Evolutionary conservation across 2,797 vertebrate species (phyloP).

Genomic region (Rhinatrema bivittatum): DNA sequence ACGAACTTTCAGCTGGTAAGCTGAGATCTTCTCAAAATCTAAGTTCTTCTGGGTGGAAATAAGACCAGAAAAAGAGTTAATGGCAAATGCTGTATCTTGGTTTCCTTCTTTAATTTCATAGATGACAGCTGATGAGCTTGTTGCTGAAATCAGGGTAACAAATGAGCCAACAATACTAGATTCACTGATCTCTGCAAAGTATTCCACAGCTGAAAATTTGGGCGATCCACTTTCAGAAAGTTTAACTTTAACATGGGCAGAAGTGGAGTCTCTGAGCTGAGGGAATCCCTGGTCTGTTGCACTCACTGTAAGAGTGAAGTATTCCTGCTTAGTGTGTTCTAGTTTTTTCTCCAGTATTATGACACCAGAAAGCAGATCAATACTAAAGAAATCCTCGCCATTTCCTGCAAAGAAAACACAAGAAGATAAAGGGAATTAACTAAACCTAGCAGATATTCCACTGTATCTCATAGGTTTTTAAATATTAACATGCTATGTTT

Average conservation of each 20-base stretch:
- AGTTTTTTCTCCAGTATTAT: slow-evolving; percentile 67
- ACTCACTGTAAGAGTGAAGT: slow-evolving; percentile 75
- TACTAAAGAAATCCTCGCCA: slow-evolving; percentile 70
- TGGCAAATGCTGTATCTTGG: slow-evolving; percentile 66
- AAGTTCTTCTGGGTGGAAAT: slow-evolving; percentile 68
- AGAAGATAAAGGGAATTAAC: too few species aligned
- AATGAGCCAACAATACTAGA: slow-evolving; percentile 58
- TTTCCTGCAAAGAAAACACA: slow-evolving; percentile 64
- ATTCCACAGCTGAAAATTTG: slow-evolving; percentile 70
- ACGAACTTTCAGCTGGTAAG: slow-evolving; percentile 74
- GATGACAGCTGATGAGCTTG: slow-evolving; percentile 70
- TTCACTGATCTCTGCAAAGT: slow-evolving; percentile 85
- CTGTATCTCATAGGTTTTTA: too few species aligned
- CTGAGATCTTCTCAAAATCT: slow-evolving; percentile 75
- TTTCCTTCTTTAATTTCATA: slow-evolving; percentile 83
- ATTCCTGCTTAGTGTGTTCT: slow-evolving; percentile 55
- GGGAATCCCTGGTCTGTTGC: slow-evolving; percentile 85
- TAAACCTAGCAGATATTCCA: too few species aligned
- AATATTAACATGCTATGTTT: too few species aligned
- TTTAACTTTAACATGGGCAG: slow-evolving; percentile 62
- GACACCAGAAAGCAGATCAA: slow-evolving; percentile 68
- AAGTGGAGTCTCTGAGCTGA: slow-evolving; percentile 70
- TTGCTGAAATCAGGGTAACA: slow-evolving; percentile 67
- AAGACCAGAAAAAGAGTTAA: slow-evolving; percentile 79
- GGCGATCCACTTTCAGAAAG: slow-evolving; percentile 77